A percentile compares a stretch with the other conserved stretches of the same genome.
These are phyloP conservation scores for Sander lucioperca DNA, from an alignment of 2,113 vertebrate genomes.

Conservation along the genomic window DNA sequence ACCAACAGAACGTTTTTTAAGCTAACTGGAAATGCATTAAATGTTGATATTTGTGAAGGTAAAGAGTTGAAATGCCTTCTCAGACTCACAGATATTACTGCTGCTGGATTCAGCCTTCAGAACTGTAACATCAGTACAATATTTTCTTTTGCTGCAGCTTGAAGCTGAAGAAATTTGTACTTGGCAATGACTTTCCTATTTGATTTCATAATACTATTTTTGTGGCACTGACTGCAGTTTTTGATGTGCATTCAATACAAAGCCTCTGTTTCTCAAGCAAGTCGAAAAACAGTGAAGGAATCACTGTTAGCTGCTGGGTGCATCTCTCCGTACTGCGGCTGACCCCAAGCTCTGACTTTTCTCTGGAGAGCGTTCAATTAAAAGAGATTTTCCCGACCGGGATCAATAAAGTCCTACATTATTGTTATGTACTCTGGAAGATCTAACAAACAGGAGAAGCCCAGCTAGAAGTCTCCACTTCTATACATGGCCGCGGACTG, in stretches of 20 bases:
- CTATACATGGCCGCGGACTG: constrained; percentile 48
- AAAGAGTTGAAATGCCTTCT: background rate
- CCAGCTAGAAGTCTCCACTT: constrained; percentile 32
- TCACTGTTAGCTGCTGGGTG: constrained; percentile 24
- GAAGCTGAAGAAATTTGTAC: background rate
- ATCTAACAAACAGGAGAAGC: constrained; percentile 21
- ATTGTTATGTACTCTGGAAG: constrained; percentile 33
- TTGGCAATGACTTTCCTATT: background rate
- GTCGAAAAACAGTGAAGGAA: constrained; percentile 15
- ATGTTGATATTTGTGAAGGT: background rate
- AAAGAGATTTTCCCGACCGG: constrained; percentile 19
- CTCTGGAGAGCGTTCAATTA: constrained; percentile 15
- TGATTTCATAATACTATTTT: background rate
- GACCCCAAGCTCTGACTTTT: constrained; percentile 28
- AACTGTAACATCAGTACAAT: background rate
- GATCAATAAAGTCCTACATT: constrained; percentile 39
- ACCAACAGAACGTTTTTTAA: background rate
- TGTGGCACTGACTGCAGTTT: background rate
- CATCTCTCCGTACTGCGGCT: constrained; percentile 23
- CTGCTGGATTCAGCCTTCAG: background rate
- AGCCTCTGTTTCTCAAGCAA: constrained; percentile 19
- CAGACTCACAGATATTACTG: background rate
- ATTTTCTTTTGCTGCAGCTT: background rate
- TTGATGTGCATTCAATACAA: constrained; percentile 19
- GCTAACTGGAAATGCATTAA: background rate